phyloP scores from a whole-genome alignment of 2,888 invertebrate species.

The Celastrina argiolus region DNA sequence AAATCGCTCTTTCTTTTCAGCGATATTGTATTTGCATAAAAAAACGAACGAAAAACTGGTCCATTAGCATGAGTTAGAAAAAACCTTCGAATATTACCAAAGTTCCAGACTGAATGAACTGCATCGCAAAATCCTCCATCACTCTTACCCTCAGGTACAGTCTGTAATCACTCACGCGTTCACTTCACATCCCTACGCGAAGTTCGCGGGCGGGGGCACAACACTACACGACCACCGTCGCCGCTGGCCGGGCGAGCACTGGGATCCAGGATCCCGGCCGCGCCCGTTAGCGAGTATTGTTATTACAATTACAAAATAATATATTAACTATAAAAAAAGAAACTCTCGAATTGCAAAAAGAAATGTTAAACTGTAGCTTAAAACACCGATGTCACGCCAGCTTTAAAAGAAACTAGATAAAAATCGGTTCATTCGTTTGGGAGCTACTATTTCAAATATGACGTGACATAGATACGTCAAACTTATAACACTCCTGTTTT shows the following conservation, averaged over 20 bases:
- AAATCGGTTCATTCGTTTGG: too few species aligned
- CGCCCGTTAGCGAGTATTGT: conserved; percentile 36
- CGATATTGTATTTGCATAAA: background rate
- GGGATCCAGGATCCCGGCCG: conserved; percentile 42
- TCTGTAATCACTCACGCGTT: conserved; percentile 49
- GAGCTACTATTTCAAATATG: too few species aligned
- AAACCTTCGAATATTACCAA: background rate
- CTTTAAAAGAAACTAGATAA: too few species aligned
- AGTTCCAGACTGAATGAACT: conserved; percentile 2
- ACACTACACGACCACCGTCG: conserved; percentile 35
- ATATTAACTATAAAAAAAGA: too few species aligned
- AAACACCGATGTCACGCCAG: too few species aligned
- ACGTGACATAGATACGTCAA: too few species aligned
- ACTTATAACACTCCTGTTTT: too few species aligned
- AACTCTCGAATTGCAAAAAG: too few species aligned
- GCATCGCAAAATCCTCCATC: conserved; percentile 25
- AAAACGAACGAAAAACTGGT: background rate
- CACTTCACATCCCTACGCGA: conserved; percentile 47
- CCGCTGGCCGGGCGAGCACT: conserved; percentile 52
- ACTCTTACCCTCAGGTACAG: too few species aligned
- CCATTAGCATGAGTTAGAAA: background rate
- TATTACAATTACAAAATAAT: background rate
- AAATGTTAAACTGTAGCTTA: too few species aligned
- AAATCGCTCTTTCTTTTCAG: too few species aligned
- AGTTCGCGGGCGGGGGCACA: conserved; percentile 31